Evolutionary conservation across 2,888 invertebrate genomes (phyloP).

Genomic region (Leptarthrus brevirostris): DNA sequence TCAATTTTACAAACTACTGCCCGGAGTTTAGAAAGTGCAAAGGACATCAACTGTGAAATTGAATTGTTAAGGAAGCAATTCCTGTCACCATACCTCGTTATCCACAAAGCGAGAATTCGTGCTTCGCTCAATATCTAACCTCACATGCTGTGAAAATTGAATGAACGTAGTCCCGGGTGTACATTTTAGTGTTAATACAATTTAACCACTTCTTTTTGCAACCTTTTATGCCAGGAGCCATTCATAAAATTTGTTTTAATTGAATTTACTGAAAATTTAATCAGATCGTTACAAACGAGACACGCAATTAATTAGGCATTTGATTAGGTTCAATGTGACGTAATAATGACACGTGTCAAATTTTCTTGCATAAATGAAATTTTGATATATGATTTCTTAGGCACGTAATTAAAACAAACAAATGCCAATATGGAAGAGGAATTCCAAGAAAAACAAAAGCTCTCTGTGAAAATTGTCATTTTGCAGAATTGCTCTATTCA

Average conservation of each 20-base stretch:
- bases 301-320: constrained; percentile 13
- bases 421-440: too few relatives aligned
- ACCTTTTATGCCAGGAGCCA: not conserved
- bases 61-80: constrained; percentile 12
- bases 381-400: not conserved
- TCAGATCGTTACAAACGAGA: not conserved
- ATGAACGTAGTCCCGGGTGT: not conserved
- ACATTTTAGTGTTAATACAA: not conserved
- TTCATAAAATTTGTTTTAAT: not conserved
- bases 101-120: too few relatives aligned
- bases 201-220: constrained; percentile 9
- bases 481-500: too few relatives aligned
- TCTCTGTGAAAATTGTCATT: too few relatives aligned
- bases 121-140: not conserved
- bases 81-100: not conserved
- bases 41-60: not conserved
- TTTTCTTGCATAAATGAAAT: not conserved
- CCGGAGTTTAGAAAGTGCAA: too few relatives aligned
- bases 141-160: not conserved
- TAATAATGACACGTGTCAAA: constrained; percentile 13
- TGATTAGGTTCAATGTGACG: constrained; percentile 6
- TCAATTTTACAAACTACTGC: not conserved
- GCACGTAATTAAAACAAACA: constrained; percentile 12
- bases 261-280: not conserved
- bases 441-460: too few relatives aligned